Base-by-base conservation (phyloP, 2,888 invertebrate genomes). In the Leptopilina syphax region DNA sequence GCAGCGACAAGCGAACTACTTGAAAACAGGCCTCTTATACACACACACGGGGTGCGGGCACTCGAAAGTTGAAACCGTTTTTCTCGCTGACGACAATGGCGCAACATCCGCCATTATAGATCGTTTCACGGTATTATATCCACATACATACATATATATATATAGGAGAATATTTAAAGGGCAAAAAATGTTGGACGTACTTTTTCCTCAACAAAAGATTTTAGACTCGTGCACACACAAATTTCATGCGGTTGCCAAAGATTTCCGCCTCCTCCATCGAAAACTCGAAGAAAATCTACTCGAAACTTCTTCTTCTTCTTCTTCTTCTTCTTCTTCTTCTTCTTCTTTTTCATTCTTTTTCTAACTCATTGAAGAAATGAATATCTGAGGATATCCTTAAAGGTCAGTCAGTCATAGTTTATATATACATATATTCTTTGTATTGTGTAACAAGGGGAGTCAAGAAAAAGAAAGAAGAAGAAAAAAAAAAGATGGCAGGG, bases 21-120 rank as follows among this genome's bases (percentile, higher is more conserved):
- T 83, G 84, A 89, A 63, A 82, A 80, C 78, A 79, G 83, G 81
- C 79, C 80, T 57, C 34, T 34, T 73, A 34, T 3, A 34, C 34
- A 34, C 34, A 34, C 34, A 34, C 34, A 54, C 84, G 80, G 83
- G 81, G 82, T 86, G 84, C 87, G 84, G 85, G 86, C 83, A 89
- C 90, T 90, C 86, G 87, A 90, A 88, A 88, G 86, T 90, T 88
- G 90, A 89, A 90, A 90, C 89, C 88, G 90, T 89, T 88, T 50
- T 87, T 84, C 85, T 86, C 86, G 84, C 84, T 82, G 80, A 79
- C 82, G 81, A 86, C 86, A 86, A 86, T 84, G 82, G 82, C 83
- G 76, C 80, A 83, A 84, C 66, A 78, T 79, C 77, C 77, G 80
- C 83, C 81, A 84, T 85, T 85, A 81, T 82, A 78, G 81, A 83